These are phyloP conservation scores for Tetraodon nigroviridis DNA, from an alignment of 2,113 vertebrate species.

Conservation along the genomic window DNA sequence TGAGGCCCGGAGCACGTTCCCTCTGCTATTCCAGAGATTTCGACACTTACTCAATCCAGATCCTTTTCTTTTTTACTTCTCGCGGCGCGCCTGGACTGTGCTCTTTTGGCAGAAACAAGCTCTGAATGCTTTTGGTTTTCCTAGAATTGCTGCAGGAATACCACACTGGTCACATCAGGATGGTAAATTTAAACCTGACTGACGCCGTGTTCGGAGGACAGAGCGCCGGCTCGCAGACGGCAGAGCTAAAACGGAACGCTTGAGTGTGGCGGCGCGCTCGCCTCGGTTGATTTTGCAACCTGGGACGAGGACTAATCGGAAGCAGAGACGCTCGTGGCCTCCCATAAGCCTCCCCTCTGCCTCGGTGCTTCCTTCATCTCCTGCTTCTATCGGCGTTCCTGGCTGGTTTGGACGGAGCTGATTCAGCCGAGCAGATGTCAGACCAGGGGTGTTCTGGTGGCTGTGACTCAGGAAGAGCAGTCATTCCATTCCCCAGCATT, in stretches of 20 bases:
- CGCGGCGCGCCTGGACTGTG: slow-evolving; percentile 44
- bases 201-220: slow-evolving; percentile 4
- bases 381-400: slow-evolving; percentile 34
- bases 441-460: slow-evolving; percentile 45
- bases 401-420: slow-evolving; percentile 46
- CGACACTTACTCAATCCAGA: slow-evolving; percentile 70
- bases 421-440: slow-evolving; percentile 56
- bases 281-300: slow-evolving; percentile 4
- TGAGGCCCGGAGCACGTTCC: slow-evolving; percentile 57
- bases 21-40: slow-evolving; percentile 65
- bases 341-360: slow-evolving; percentile 14
- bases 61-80: slow-evolving; percentile 45
- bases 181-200: slow-evolving; percentile 37
- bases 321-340: slow-evolving; percentile 10
- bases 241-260: not conserved
- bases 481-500: slow-evolving; percentile 65
- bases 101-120: slow-evolving; percentile 57
- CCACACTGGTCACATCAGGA: slow-evolving; percentile 56
- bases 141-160: slow-evolving; percentile 48
- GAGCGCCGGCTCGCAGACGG: not conserved
- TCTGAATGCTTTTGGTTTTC: slow-evolving; percentile 56
- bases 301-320: slow-evolving; percentile 11
- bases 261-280: slow-evolving; percentile 1
- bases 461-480: slow-evolving; percentile 55
- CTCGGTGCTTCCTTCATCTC: slow-evolving; percentile 39